Conservation (phyloP, 1,140 invertebrate species). For the Aphaenogaster rudis region DNA sequence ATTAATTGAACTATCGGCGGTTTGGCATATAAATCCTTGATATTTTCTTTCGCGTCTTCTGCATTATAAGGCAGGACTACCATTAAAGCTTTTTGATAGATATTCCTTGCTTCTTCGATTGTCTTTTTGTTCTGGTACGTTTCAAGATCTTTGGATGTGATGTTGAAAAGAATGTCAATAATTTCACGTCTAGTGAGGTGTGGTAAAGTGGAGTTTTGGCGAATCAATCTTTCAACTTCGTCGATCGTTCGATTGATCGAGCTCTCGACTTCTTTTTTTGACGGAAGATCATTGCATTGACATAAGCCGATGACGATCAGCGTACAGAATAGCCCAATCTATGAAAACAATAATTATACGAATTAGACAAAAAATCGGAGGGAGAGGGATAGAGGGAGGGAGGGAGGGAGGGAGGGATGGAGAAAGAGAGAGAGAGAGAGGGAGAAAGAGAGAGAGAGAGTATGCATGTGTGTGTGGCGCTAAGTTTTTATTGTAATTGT, state of each 20-base stretch:
- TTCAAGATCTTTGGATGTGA: conserved; percentile 87
- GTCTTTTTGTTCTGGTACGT: conserved; percentile 83
- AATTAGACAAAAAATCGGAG: neutral
- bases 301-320: conserved; percentile 78
- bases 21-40: conserved; percentile 88
- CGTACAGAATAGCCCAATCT: conserved; percentile 78
- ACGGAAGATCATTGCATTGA: conserved; percentile 75
- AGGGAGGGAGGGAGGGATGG: too few species aligned
- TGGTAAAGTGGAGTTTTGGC: conserved; percentile 87
- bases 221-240: conserved; percentile 88
- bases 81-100: conserved; percentile 88
- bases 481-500: neutral
- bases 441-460: neutral
- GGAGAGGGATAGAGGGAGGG: too few species aligned
- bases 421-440: neutral
- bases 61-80: conserved; percentile 88
- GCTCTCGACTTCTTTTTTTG: conserved; percentile 80
- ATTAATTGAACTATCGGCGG: conserved; percentile 87
- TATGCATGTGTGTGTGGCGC: too few species aligned
- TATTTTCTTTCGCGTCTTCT: conserved; percentile 82
- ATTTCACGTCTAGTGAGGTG: conserved; percentile 88
- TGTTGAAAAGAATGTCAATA: conserved; percentile 88
- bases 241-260: conserved; percentile 88
- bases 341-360: conserved; percentile 42
- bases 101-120: conserved; percentile 83